These are phyloP conservation scores for Neoaliturus tenellus DNA, from an alignment of 2,888 invertebrate species.

Conservation along the genomic window DNA sequence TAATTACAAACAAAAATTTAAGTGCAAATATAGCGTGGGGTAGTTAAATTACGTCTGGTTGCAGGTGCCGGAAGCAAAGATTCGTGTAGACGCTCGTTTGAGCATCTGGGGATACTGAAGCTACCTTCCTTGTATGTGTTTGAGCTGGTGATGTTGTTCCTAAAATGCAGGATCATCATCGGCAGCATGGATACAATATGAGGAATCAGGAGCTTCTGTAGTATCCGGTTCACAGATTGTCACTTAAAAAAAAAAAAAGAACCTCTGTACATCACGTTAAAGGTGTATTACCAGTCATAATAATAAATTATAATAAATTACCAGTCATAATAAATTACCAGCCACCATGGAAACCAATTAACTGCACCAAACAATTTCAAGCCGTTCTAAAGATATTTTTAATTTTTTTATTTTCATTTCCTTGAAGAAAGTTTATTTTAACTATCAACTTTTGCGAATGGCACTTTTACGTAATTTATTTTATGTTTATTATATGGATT, in stretches of 20 bases:
- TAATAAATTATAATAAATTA: not conserved
- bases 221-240: constrained; percentile 1
- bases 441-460: too few relatives aligned
- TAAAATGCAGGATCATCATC: not conserved
- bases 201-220: not conserved
- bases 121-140: not conserved
- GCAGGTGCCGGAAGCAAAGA: constrained; percentile 26
- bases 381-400: too few relatives aligned
- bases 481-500: too few relatives aligned
- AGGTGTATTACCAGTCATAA: not conserved
- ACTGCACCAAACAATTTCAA: too few relatives aligned
- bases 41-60: not conserved
- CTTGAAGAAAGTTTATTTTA: too few relatives aligned
- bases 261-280: not conserved
- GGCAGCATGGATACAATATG: not conserved
- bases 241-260: not conserved
- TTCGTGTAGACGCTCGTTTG: not conserved
- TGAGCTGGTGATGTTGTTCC: constrained; percentile 12
- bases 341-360: too few relatives aligned
- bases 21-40: too few relatives aligned
- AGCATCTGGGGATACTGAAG: not conserved
- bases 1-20: too few relatives aligned
- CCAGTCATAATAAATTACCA: not conserved
- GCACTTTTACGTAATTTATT: too few relatives aligned
- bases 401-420: too few relatives aligned